Conservation (phyloP, 2,888 invertebrate species). For the Tridacna gigas region DNA sequence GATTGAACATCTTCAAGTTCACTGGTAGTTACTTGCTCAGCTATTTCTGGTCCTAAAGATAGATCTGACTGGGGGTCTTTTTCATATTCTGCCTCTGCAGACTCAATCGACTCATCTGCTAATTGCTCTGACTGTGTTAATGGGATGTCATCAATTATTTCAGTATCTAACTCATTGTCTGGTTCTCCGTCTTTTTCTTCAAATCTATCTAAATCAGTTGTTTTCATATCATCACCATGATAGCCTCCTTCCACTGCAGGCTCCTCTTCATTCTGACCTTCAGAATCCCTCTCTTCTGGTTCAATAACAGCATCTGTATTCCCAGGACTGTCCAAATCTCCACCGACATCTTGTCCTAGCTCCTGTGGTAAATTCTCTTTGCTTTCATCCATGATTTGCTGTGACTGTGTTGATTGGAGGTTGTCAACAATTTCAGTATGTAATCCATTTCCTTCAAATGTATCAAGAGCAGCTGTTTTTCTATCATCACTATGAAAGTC, state of each 20-base stretch:
- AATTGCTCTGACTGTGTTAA: constrained; percentile 11
- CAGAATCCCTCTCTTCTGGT: background rate
- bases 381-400: background rate
- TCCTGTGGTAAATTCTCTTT: background rate
- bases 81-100: constrained; percentile 24
- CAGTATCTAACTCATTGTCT: constrained; percentile 12
- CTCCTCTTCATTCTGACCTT: background rate
- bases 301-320: background rate
- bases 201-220: constrained; percentile 1
- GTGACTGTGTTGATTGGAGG: constrained; percentile 5
- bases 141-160: constrained; percentile 5
- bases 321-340: background rate
- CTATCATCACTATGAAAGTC: background rate
- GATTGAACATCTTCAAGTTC: background rate
- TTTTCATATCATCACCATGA: background rate
- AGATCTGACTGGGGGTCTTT: constrained; percentile 20
- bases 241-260: background rate
- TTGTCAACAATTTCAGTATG: constrained; percentile 14
- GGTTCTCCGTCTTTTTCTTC: background rate
- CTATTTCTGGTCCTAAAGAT: constrained; percentile 26
- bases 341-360: background rate
- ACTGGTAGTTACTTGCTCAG: background rate
- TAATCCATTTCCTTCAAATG: background rate
- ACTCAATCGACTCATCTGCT: background rate
- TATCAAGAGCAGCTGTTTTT: no score